Evolutionary conservation across 2,797 vertebrate species (phyloP).

Genomic region (Tachyglossus aculeatus): DNA sequence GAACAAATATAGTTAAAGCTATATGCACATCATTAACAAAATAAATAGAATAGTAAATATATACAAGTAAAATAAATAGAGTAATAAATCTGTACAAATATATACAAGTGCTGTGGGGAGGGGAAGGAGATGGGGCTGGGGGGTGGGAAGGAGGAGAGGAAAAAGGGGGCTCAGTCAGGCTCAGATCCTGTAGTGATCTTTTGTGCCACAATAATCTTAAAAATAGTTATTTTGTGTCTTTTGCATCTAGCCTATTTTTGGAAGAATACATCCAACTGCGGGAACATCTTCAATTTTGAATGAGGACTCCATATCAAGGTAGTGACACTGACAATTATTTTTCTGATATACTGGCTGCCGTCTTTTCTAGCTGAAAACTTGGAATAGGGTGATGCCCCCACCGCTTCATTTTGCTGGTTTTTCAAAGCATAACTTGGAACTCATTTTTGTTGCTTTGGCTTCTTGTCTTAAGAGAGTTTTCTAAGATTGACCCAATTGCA

Average conservation of each 20-base stretch:
- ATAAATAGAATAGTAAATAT: too few relatives aligned
- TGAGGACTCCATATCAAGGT: background rate
- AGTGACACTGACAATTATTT: background rate
- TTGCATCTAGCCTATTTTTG: background rate
- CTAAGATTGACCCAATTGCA: too few relatives aligned
- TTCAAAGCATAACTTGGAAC: background rate
- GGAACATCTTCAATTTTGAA: background rate
- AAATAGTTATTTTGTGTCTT: background rate
- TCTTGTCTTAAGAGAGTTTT: too few relatives aligned
- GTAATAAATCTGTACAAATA: too few relatives aligned
- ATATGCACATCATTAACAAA: too few relatives aligned
- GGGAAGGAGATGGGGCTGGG: too few relatives aligned
- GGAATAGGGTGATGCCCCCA: background rate
- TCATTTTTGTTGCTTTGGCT: too few relatives aligned
- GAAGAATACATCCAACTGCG: background rate
- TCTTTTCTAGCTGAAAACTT: background rate
- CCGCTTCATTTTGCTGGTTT: background rate
- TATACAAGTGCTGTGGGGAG: too few relatives aligned
- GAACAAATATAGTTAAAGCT: too few relatives aligned
- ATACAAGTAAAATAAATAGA: too few relatives aligned
- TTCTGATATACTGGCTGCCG: background rate
- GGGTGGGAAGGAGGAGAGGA: too few relatives aligned
- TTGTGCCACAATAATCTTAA: constrained; percentile 27
- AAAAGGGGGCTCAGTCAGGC: too few relatives aligned
- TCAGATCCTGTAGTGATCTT: constrained; percentile 10